Evolutionary conservation across 2,113 vertebrate genomes (phyloP), one percentile per base, ranked within the genome.

Genomic region (Calypte anna): DNA sequence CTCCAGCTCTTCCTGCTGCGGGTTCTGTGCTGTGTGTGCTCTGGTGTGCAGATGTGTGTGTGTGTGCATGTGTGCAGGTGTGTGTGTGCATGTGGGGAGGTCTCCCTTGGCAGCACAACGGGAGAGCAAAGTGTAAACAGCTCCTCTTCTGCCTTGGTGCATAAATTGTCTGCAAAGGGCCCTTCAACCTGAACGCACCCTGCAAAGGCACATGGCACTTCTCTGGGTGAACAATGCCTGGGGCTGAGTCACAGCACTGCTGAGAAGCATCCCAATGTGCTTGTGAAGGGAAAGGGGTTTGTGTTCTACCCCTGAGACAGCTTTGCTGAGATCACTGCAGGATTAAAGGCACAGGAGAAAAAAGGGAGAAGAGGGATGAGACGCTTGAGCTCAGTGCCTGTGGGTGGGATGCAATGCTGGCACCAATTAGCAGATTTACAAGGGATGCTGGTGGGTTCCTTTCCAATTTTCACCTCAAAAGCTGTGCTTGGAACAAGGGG

Each of bases 381-480:
- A 30, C 0, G 0, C 53, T 80, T 3, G 2, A n/a, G 50, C 33
- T 66, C 40, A 10, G 36, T 0, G 0, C 12, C 53, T 74, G 73
- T 27, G 40, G 46, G 43, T 27, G 2, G 16, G 61, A 40, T 6
- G 44, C n/a, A 75, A 11, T 6, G 28, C 80, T 66, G 2, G 1
- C 61, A 69, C 38, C 33, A 36, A 20, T 14, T 33, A 38, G 43
- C 50, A 82, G 43, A 54, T 40, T 21, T 58, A 18, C 3, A 21
- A 43, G 38, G 10, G 59, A 21, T 24, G n/a, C 30, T 15, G 57
- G 51, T 75, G 13, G 57, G 51, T 75, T 10, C 67, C 67, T 55
- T 69, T 50, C 40, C 27, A 62, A 58, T 69, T 83, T 64, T 14
- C 66, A 62, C 8, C 31, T 31, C 24, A 28, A 58, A 17, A 58